phyloP scores from a whole-genome alignment of 2,888 invertebrate genomes.

The Rhingia campestris region DNA sequence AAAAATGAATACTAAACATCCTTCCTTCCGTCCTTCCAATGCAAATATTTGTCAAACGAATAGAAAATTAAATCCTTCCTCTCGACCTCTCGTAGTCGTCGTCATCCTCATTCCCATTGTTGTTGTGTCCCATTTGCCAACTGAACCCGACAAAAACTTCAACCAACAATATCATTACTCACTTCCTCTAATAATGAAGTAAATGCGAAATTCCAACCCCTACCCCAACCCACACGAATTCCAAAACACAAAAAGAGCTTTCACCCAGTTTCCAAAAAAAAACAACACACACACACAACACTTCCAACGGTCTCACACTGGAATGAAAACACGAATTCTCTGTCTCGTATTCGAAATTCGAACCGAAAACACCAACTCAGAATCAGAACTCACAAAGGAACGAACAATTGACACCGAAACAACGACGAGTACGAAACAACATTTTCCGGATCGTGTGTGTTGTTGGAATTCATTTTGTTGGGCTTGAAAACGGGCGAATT shows the following conservation, averaged over 20 bases:
- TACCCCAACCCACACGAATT: background rate
- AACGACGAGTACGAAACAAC: constrained; percentile 25
- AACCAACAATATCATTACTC: constrained; percentile 42
- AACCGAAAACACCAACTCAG: constrained; percentile 37
- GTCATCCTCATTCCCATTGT: constrained; percentile 11
- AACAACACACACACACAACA: too few relatives aligned
- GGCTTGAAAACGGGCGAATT: constrained; percentile 31
- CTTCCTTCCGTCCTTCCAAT: constrained; percentile 27
- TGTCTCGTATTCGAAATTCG: constrained; percentile 50
- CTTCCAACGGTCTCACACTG: constrained; percentile 46
- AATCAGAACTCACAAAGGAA: constrained; percentile 27
- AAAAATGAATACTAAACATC: background rate
- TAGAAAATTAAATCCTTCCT: constrained; percentile 37
- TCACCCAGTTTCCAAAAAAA: constrained; percentile 63
- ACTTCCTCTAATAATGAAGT: constrained; percentile 45
- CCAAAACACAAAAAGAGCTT: constrained; percentile 55
- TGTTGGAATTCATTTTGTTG: constrained; percentile 16
- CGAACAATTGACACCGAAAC: constrained; percentile 55
- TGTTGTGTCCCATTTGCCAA: constrained; percentile 37
- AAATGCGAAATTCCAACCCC: constrained; percentile 32
- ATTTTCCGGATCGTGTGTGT: constrained; percentile 46
- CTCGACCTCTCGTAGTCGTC: constrained; percentile 5
- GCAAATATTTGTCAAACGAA: constrained; percentile 34
- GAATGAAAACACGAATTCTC: constrained; percentile 62
- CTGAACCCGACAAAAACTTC: constrained; percentile 22